phyloP scores from a whole-genome alignment of 2,888 invertebrate genomes.

The Tenthredo amoena region DNA sequence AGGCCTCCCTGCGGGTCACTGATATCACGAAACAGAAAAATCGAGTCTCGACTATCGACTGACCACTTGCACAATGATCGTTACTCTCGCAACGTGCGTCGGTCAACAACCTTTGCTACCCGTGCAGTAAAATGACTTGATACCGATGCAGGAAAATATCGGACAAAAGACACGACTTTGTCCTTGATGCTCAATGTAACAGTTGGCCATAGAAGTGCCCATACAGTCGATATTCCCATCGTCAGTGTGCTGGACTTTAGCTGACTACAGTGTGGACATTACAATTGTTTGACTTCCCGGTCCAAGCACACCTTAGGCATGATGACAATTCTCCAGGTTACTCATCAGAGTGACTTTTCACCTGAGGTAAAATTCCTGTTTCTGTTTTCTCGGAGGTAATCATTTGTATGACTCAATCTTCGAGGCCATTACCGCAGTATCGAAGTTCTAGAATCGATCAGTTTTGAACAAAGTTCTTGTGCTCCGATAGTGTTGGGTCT shows the following conservation, averaged over 20 bases:
- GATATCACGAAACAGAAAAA: not conserved
- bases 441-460: not conserved
- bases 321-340: not conserved
- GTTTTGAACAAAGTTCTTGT: not conserved
- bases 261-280: not conserved
- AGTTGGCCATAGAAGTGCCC: not conserved
- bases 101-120: not conserved
- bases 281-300: not conserved
- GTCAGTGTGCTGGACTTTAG: not conserved
- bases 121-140: not conserved
- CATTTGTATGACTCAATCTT: not conserved
- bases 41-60: not conserved
- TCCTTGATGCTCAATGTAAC: not conserved
- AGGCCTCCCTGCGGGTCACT: not conserved
- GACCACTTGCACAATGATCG: conserved; percentile 1
- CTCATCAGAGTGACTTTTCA: not conserved
- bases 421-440: not conserved
- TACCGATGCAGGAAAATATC: not conserved
- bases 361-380: not conserved
- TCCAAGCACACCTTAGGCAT: not conserved
- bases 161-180: not conserved
- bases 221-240: not conserved
- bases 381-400: not conserved
- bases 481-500: not conserved
- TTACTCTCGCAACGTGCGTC: not conserved